Base-by-base conservation (phyloP, 2,888 invertebrate genomes). In the Eulithis prunata region DNA sequence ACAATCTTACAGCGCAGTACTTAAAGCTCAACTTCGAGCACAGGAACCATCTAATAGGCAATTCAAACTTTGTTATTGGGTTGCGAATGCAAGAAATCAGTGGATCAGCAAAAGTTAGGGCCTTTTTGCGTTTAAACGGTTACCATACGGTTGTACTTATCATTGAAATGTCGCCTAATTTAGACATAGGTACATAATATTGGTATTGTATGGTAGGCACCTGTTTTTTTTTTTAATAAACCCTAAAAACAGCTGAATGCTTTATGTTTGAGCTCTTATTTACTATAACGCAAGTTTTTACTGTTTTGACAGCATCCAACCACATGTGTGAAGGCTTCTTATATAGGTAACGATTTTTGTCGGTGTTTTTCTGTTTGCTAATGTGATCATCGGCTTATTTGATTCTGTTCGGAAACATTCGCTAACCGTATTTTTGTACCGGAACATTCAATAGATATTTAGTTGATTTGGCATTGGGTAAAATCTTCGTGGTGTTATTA, bases 31-130 rank as follows among this genome's bases (percentile, higher is more conserved):
- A 67, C 52, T 51, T 49, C 53, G 53, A 21, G 7, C 21, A 47
- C 45, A 53, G n/a, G 10, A 57, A 11, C 32, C 14, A n/a, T 55
- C 56, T 67, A 69, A 64, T 69, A 64, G 64, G 45, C 69, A 55
- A 62, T 60, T 49, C 47, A 57, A 71, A 68, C 66, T 71, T 71
- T 70, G 57, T 62, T 69, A 69, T 69, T 69, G 64, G 64, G 52
- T 69, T 64, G 57, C 64, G 52, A 66, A 68, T 71, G 71, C 69
- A 69, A 71, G 67, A 64, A 71, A 71, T 69, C 69, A 66, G 64
- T 36, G 62, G 57, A 64, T 71, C 68, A 66, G 68, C 71, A 52
- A 69, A 69, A 68, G 67, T 66, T 69, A 38, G 54, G 43, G 1
- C 5, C 49, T 58, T 41, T 21, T 38, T 6, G 28, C 21, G 38